Conservation (phyloP, 2,888 invertebrate species). For the Drosophila meridionalis region DNA sequence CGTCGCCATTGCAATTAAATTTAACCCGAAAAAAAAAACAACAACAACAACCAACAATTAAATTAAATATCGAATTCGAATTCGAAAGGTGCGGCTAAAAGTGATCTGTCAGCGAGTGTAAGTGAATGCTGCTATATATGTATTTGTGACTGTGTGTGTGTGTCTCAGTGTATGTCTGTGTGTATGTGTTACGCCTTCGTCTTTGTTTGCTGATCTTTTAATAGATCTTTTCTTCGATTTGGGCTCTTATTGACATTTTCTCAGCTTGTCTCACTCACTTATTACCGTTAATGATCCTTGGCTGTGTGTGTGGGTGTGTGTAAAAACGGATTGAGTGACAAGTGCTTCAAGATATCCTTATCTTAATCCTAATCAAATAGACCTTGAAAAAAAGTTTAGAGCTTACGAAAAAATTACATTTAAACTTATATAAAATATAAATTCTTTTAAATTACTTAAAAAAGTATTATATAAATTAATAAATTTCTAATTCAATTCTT, state of each 20-base stretch:
- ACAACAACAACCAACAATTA: constrained; percentile 54
- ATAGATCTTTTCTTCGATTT: constrained; percentile 46
- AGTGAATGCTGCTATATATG: constrained; percentile 22
- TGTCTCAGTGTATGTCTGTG: not conserved
- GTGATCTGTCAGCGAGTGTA: constrained; percentile 52
- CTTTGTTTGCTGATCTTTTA: constrained; percentile 31
- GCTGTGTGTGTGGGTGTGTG: constrained; percentile 3
- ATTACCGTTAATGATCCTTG: constrained; percentile 41
- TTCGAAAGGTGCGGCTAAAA: constrained; percentile 52
- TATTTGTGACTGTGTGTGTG: not conserved
- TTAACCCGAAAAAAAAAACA: constrained; percentile 35
- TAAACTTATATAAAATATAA: no score
- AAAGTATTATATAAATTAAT: no score
- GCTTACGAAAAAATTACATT: no score
- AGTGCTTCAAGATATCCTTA: constrained; percentile 27
- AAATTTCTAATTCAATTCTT: no score
- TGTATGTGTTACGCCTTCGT: constrained; percentile 22
- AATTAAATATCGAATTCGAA: constrained; percentile 53
- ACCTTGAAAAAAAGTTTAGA: not conserved
- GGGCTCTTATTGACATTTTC: constrained; percentile 48
- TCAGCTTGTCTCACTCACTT: constrained; percentile 32
- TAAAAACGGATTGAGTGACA: constrained; percentile 22
- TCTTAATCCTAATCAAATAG: not conserved
- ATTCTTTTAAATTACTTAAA: no score
- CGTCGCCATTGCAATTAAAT: constrained; percentile 64